These are phyloP conservation scores for Aporrectodea caliginosa DNA, from an alignment of 1,140 invertebrate species.

Conservation along the genomic window DNA sequence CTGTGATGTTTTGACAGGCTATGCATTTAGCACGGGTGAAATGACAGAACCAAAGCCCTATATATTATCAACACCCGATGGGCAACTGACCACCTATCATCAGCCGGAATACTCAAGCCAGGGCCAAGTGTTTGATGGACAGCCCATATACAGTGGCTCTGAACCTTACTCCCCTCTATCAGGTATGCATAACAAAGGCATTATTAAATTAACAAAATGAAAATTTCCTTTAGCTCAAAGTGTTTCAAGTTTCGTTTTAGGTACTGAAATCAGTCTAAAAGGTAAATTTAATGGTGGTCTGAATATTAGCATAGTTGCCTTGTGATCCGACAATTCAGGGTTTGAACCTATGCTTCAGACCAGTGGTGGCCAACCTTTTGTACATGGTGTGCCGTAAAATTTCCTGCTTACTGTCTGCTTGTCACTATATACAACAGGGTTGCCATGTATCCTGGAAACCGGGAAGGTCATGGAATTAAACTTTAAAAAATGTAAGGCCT, in stretches of 20 bases:
- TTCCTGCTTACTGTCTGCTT: too few species aligned
- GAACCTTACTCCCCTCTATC: neutral
- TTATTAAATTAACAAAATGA: too few species aligned
- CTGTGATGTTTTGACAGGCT: too few species aligned
- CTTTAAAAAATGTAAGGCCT: too few species aligned
- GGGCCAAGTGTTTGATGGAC: neutral
- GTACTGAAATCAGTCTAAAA: neutral
- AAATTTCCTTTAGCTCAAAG: neutral
- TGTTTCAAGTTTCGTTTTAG: neutral
- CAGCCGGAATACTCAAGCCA: neutral
- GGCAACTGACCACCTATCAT: neutral
- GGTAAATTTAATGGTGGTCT: neutral
- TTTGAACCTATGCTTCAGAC: neutral
- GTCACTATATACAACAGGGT: too few species aligned
- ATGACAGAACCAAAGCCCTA: neutral
- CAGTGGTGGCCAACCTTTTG: too few species aligned
- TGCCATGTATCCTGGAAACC: too few species aligned
- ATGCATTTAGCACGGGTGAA: neutral
- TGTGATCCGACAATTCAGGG: neutral
- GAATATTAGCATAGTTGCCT: neutral
- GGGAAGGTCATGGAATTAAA: too few species aligned
- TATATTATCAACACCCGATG: neutral
- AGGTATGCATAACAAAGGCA: too few species aligned
- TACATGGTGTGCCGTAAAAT: too few species aligned
- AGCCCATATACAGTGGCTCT: neutral